Evolutionary conservation across 2,888 invertebrate genomes (phyloP).

Genomic region (Cordilura impudica): DNA sequence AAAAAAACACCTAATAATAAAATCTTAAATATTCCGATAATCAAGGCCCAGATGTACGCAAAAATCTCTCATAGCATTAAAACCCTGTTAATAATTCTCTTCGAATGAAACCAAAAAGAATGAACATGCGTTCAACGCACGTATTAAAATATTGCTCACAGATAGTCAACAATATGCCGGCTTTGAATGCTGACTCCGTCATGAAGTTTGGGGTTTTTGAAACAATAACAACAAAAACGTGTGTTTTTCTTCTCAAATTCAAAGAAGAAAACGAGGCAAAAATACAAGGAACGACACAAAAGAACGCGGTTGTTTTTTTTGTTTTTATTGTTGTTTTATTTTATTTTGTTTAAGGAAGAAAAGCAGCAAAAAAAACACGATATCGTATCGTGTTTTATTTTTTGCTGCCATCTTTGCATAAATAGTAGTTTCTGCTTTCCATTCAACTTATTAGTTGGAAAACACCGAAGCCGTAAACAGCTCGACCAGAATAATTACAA

Average conservation of each 20-base stretch:
- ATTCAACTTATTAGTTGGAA: slow-evolving; percentile 68
- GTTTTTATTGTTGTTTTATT: background rate
- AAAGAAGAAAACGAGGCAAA: background rate
- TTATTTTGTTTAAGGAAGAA: background rate
- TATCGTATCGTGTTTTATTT: slow-evolving; percentile 24
- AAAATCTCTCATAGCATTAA: background rate
- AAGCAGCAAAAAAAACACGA: background rate
- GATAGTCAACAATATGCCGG: slow-evolving; percentile 12
- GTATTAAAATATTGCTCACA: background rate
- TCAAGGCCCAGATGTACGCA: background rate
- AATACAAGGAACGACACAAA: slow-evolving; percentile 14
- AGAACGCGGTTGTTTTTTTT: background rate
- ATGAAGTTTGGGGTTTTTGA: background rate
- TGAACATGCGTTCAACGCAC: background rate
- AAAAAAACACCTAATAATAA: background rate
- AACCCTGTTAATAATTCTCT: background rate
- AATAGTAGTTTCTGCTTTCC: slow-evolving; percentile 63
- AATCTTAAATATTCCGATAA: background rate
- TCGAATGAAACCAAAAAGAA: background rate
- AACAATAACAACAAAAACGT: slow-evolving; percentile 1
- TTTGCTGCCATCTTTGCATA: slow-evolving; percentile 54
- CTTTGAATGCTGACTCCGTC: slow-evolving; percentile 3
- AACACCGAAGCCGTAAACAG: slow-evolving; percentile 62
- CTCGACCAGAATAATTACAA: slow-evolving; percentile 25
- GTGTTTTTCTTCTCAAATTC: background rate